Conservation (phyloP, 2,888 invertebrate genomes). For the Drosophila barbarae region DNA sequence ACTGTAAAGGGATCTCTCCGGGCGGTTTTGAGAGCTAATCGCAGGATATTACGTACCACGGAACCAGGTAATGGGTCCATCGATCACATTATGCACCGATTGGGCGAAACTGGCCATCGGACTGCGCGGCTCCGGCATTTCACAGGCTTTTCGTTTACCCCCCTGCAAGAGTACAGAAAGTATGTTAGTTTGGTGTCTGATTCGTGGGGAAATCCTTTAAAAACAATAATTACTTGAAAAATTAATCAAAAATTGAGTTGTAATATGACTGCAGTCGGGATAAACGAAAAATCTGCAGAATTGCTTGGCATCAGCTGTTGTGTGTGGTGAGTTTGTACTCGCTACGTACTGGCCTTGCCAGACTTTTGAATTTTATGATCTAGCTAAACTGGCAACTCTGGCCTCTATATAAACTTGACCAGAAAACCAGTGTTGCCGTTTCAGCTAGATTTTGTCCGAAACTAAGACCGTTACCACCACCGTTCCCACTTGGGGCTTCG, state of each 20-base stretch:
- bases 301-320: background rate
- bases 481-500: too few species aligned
- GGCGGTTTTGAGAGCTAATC: background rate
- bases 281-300: background rate
- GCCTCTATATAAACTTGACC: too few species aligned
- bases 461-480: too few species aligned
- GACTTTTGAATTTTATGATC: too few species aligned
- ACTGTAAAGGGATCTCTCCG: too few species aligned
- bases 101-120: constrained; percentile 80
- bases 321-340: too few species aligned
- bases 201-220: background rate
- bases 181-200: background rate
- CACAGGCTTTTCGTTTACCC: constrained; percentile 27
- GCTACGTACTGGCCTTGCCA: too few species aligned
- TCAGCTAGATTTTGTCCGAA: too few species aligned
- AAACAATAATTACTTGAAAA: constrained; percentile 33
- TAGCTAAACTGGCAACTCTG: too few species aligned
- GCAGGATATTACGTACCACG: constrained; percentile 82
- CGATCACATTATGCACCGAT: constrained; percentile 82
- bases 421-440: too few species aligned
- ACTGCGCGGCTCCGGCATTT: constrained; percentile 78
- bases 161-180: constrained; percentile 34
- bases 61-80: constrained; percentile 87
- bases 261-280: constrained; percentile 17
- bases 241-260: constrained; percentile 13